Conservation (phyloP, 2,888 invertebrate species). For the Carterocephalus palaemon region DNA sequence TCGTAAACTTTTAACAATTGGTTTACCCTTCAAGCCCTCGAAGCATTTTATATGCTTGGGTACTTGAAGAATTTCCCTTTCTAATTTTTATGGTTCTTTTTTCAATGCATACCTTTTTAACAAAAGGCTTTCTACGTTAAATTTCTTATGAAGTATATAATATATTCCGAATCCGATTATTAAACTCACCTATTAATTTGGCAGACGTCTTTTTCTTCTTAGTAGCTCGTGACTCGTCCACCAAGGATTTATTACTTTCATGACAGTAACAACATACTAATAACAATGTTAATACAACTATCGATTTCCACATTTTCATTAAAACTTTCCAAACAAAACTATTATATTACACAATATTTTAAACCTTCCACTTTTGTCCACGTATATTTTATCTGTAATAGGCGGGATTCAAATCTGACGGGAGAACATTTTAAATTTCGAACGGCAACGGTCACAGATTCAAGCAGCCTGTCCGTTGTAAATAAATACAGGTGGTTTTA, state of each 20-base stretch:
- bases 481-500: conserved; percentile 45
- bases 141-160: too few relatives aligned
- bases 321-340: conserved; percentile 5
- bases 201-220: conserved; percentile 55
- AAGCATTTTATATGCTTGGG: too few relatives aligned
- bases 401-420: conserved; percentile 3
- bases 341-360: neutral
- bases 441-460: conserved; percentile 37
- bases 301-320: conserved; percentile 47
- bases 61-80: too few relatives aligned
- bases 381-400: conserved; percentile 13
- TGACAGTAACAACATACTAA: conserved; percentile 59
- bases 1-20: too few relatives aligned
- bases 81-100: too few relatives aligned
- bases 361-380: conserved; percentile 3
- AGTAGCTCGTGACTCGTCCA: conserved; percentile 60
- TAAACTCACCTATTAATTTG: conserved; percentile 49
- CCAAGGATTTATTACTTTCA: conserved; percentile 45
- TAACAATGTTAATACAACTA: conserved; percentile 46
- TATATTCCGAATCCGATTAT: too few relatives aligned
- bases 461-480: conserved; percentile 42
- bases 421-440: neutral
- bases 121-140: too few relatives aligned
- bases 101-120: too few relatives aligned
- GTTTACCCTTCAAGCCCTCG: too few relatives aligned